Base-by-base conservation (phyloP, 35 echinoderm and acorn worm genomes). In the Eucidaris tribuloides region DNA sequence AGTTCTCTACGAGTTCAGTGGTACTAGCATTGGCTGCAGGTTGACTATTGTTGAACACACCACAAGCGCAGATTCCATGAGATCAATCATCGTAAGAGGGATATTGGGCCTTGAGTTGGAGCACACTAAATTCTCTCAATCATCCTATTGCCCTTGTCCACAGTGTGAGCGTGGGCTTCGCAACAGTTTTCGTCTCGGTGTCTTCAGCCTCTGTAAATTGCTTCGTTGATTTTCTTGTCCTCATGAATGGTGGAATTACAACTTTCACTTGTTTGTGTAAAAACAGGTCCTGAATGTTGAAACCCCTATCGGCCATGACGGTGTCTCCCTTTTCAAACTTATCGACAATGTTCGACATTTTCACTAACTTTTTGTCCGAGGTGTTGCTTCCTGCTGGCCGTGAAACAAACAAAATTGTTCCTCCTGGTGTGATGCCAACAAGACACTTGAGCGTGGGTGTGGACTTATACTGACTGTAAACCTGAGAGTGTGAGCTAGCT, bases 281-380 rank as follows among this genome's bases (percentile, higher is more conserved):
- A 9, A 96, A 77, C 1, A 96, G 68, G 81, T 96, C 92, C 39
- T 96, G 92, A 39, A 90, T 96, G 42, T 96, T 86, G 59, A 96
- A 96, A 23, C 82, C 92, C n/a, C 83, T 30, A 40, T 96, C 92
- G 18, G 92, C 92, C 82, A 96, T 85, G 35, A 63, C 32, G 35
- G 85, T 87, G 56, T 96, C 92, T 11, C 88, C 83, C 46, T 84
- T 50, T 20, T 90, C 92, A 60, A 96, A 68, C 22, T 38, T n/a
- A 20, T 88, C 80, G 17, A 84, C 49, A 18, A 94, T 50, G 28
- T 65, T 62, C 52, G 87, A 64, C 63, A 76, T 85, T 45, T 86
- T 85, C 0, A 86, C 78, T 19, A 87, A 15, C 37, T 86, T 81
- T 66, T 96, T 90, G 22, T 94, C 87, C 20, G 87, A 90, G 1